Evolutionary conservation across 2,797 vertebrate species (phyloP), one percentile per base, ranked within the genome.

Genomic region (Cottoperca gobio): DNA sequence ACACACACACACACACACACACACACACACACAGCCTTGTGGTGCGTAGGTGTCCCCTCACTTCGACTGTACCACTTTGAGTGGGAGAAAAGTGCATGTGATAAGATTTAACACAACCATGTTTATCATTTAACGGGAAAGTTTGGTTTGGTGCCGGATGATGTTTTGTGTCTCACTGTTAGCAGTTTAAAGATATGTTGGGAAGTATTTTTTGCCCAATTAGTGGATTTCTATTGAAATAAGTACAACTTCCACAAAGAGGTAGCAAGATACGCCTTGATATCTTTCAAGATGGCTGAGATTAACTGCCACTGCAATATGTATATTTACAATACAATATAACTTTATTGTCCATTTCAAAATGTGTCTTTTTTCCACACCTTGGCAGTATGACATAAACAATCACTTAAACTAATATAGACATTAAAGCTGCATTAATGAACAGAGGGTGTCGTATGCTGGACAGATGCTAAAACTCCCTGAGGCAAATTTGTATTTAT

Each of bases 31-130:
- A 49, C 5, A 23, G 2, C 63, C 4, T 43, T 24, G 14, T 70
- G 69, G 10, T 62, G 23, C 52, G 14, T 48, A 8, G 31, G 35
- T 45, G 43, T 43, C 26, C 40, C 65, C 55, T 85, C 17, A 67
- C 40, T 69, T 50, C 0, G 2, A 70, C 43, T 73, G 54, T 71
- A 59, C 2, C 6, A 23, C 2, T 11, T 26, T 43, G 63, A 70
- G 42, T 26, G 62, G 42, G 37, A 59, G 31, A 45, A 54, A 54
- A 73, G 61, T 61, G 68, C 42, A 28, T 84, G 70, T 61, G 55
- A 71, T 54, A 4, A 23, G 33, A 7, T 60, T 43, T 28, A 55
- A 31, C 23, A 11, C n/a, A 21, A 50, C 43, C 0, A 2, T 8
- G 14, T 21, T 46, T 23, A 61, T 24, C 9, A 16, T 48, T 39